phyloP scores from a whole-genome alignment of 2,797 vertebrate genomes.

The Gallirallus australis region DNA sequence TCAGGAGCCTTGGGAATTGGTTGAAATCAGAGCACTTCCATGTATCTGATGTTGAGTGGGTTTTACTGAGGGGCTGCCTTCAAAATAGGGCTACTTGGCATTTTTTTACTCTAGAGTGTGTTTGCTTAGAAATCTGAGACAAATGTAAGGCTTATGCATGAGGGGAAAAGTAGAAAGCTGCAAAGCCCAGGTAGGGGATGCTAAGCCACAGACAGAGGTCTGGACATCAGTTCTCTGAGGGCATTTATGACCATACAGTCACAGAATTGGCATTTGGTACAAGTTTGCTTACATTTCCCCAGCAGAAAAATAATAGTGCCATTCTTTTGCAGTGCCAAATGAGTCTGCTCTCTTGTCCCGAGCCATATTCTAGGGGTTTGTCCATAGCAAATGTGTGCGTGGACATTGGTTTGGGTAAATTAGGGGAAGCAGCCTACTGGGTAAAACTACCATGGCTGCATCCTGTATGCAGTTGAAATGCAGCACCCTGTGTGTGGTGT shows the following conservation, averaged over 20 bases:
- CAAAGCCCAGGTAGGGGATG: neutral
- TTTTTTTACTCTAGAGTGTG: conserved; percentile 28
- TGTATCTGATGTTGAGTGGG: neutral
- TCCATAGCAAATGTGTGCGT: neutral
- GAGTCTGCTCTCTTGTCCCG: neutral
- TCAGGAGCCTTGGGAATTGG: neutral
- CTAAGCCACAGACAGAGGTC: neutral
- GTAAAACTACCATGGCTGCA: rapidly evolving
- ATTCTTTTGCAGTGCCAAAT: neutral
- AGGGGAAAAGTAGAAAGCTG: neutral
- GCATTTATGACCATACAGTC: neutral
- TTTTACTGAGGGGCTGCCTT: conserved; percentile 11
- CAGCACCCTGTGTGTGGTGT: rapidly evolving
- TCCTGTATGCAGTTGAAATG: rapidly evolving
- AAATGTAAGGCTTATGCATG: neutral
- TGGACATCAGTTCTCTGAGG: neutral
- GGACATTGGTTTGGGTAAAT: neutral
- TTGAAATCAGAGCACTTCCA: conserved; percentile 13
- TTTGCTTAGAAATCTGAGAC: conserved; percentile 46
- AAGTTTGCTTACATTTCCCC: neutral
- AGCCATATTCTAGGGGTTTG: neutral
- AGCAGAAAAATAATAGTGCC: neutral
- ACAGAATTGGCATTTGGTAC: neutral
- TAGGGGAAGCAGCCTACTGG: neutral
- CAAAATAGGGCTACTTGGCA: conserved; percentile 13